Evolutionary conservation across 2,797 vertebrate species (phyloP), one percentile per base, ranked within the genome.

Genomic region (Mus caroli): DNA sequence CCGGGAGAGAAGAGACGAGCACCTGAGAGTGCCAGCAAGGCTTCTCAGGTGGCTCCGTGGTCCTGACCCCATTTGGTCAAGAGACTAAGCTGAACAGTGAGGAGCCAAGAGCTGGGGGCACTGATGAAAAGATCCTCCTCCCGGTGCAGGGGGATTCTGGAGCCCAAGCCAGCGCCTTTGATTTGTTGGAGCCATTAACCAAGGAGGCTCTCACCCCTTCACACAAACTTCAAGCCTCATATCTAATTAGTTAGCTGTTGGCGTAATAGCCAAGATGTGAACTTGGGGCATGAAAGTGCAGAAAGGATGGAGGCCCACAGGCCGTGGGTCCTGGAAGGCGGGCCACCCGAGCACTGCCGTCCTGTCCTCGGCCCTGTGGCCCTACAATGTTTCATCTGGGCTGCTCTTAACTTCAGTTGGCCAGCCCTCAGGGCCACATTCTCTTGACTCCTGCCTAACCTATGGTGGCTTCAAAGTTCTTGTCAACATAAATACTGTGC

Each of bases 171-270:
- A 24, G 79, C 50, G 1, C 73, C 50, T 92, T 28, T 82, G 93
- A 87, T 95, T 62, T 84, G 58, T 58, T 79, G 40, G 90, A 87
- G 94, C 92, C 37, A 54, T 86, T 62, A 93, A 90, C 92, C 73
- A 86, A 0, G 22, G 43, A 31, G 3, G 1, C 64, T 80, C 69
- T 96, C 20, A 52, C 62, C 64, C 92, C 87, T 76, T 86, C 54
- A 46, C 14, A 60, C 82, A 79, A 84, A 67, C 78, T 50, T 88
- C 77, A 84, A 64, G 28, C 34, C 37, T 14, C 64, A 26, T 58
- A 43, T 83, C 90, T 88, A 86, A 92, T 96, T 93, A 91, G 84
- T 80, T 86, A 94, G 88, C 79, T 67, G 54, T 56, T 10, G 26
- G 78, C 10, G 3, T 34, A 37, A 60, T 60, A 69, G 86, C 37